phyloP scores from a whole-genome alignment of 2,797 vertebrate genomes.

The Sebastes glaucus region DNA sequence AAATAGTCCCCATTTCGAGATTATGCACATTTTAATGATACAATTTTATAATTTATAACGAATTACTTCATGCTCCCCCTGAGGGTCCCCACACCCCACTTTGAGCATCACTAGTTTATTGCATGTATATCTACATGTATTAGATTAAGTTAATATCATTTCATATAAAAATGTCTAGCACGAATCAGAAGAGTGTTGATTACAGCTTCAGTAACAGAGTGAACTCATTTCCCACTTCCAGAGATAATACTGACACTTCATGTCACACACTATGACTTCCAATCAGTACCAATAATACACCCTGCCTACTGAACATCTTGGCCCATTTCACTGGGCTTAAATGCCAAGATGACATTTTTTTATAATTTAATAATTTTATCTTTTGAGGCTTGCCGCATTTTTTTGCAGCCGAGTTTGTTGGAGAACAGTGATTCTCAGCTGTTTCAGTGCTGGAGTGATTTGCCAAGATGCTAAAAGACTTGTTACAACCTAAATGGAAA shows the following conservation, averaged over 20 bases:
- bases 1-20: rapidly evolving
- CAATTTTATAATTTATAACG: too few species aligned
- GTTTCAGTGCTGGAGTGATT: constrained; percentile 1
- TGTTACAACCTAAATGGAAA: not conserved
- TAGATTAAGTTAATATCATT: not conserved
- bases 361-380: not conserved
- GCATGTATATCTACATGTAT: not conserved
- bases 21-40: too few species aligned
- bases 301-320: not conserved
- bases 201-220: not conserved
- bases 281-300: not conserved
- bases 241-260: constrained; percentile 1
- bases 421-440: not conserved
- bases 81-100: too few species aligned
- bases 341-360: not conserved
- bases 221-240: constrained; percentile 9
- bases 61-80: too few species aligned
- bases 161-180: not conserved
- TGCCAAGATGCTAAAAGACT: not conserved
- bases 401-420: not conserved
- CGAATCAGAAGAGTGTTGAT: not conserved
- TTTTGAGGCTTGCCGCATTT: not conserved
- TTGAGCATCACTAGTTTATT: too few species aligned
- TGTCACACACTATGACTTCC: constrained; percentile 1
- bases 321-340: not conserved